Evolutionary conservation across 1,140 invertebrate genomes (phyloP).

Genomic region (Brachionus rubens): DNA sequence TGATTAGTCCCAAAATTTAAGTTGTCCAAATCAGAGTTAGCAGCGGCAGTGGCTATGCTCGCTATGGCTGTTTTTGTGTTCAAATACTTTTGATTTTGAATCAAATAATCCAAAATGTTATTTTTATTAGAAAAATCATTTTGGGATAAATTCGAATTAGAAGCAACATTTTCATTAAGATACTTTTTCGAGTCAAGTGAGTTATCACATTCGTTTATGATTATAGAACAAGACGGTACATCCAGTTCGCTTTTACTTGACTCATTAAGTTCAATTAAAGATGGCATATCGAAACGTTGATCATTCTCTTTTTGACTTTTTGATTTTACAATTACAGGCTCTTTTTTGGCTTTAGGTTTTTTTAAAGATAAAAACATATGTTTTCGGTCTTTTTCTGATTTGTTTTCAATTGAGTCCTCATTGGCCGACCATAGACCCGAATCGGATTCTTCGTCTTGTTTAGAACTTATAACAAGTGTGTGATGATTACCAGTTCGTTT

Average conservation of each 20-base stretch:
- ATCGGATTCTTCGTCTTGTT: too few relatives aligned
- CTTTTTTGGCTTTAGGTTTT: too few relatives aligned
- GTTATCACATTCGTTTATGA: neutral
- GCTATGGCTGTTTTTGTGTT: neutral
- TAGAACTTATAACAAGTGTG: too few relatives aligned
- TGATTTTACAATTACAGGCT: too few relatives aligned
- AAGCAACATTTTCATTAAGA: neutral
- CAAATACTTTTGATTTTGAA: slow-evolving; percentile 28
- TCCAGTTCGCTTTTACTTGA: neutral
- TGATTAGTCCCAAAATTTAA: neutral
- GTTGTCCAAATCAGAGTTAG: neutral
- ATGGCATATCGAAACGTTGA: neutral
- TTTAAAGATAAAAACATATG: too few relatives aligned
- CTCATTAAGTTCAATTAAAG: neutral
- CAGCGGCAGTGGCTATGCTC: neutral
- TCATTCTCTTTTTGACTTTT: too few relatives aligned
- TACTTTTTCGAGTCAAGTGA: neutral
- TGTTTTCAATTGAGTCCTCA: too few relatives aligned
- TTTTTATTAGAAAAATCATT: neutral
- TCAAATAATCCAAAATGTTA: slow-evolving; percentile 17
- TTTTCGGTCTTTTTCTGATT: too few relatives aligned
- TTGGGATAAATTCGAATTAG: neutral
- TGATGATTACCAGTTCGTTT: too few relatives aligned
- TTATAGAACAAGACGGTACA: neutral
- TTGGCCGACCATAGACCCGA: too few relatives aligned